Evolutionary conservation across 2,797 vertebrate genomes (phyloP), one percentile per base, ranked within the genome.

Genomic region (Prunella strophiata): DNA sequence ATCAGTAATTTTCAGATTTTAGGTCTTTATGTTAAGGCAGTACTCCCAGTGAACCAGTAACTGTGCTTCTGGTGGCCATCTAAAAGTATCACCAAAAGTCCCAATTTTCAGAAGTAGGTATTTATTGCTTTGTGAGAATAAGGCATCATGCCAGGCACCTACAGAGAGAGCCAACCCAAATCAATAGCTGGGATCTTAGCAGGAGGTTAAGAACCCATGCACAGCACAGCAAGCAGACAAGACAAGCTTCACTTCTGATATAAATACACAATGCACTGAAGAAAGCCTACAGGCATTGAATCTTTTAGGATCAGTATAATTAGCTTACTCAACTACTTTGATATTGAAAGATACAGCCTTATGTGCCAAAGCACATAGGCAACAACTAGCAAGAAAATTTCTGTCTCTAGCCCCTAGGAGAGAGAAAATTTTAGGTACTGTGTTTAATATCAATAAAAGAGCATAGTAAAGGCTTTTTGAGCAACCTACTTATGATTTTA

Each of bases 111-210:
- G 57, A 75, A 91, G 30, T 17, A 77, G 43, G 36, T 85, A 85
- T 85, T 89, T 89, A 91, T 59, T 84, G 36, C 55, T 81, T 52
- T 91, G 70, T 73, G 66, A 95, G 74, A 91, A 81, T 66, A 81
- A 92, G 54, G 78, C 70, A 54, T 42, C 51, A 73, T 40, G 67
- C 79, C 83, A 78, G 85, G 42, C 89, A 84, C 82, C 94, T 75
- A 88, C n/a, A 55, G 82, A 86, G 78, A 82, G n/a, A 89, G 68
- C 20, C 78, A 88, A 70, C 74, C 70, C 88, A 92, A 96, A 96
- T 96, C 95, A 79, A 93, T 96, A 85, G 85, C 91, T 81, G 57
- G 43, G 34, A 95, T 89, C 91, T 81, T 96, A 95, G 89, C 93
- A 85, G 95, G 93, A 95, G 93, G 76, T 92, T 92, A 91, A 94